Conservation (phyloP, 2,113 vertebrate genomes). For the Pelecanus crispus region DNA sequence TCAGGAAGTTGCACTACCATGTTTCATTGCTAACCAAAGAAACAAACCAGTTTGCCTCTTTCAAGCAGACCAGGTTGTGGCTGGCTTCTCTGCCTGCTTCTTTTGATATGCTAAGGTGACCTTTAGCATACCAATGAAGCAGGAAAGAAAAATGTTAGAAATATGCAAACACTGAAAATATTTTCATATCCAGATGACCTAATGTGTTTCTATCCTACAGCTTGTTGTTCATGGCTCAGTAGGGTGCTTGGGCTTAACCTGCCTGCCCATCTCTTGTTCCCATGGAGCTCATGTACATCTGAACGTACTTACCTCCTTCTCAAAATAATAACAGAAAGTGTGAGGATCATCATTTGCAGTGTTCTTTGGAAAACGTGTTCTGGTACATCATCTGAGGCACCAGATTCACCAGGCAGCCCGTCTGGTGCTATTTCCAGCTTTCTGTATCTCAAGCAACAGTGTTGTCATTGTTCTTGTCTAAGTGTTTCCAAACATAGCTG, state of each 20-base stretch:
- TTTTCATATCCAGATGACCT: not conserved
- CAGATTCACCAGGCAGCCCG: not conserved
- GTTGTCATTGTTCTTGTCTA: not conserved
- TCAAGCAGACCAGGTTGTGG: not conserved
- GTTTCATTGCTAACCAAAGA: not conserved
- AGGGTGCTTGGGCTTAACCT: not conserved
- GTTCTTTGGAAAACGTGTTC: not conserved
- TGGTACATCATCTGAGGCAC: not conserved
- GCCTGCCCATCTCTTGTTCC: not conserved
- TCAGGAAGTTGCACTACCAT: not conserved
- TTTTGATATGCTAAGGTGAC: not conserved
- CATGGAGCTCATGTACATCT: not conserved
- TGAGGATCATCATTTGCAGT: not conserved
- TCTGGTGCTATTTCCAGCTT: not conserved
- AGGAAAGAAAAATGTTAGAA: not conserved
- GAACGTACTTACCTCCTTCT: not conserved
- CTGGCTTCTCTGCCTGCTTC: not conserved
- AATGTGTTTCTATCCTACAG: not conserved
- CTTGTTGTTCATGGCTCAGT: not conserved
- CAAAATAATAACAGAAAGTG: not conserved
- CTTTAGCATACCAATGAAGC: not conserved
- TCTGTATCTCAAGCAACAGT: not conserved
- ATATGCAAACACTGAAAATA: not conserved
- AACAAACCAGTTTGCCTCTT: not conserved
- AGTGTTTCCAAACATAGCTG: not conserved